phyloP scores from a whole-genome alignment of 2,113 vertebrate genomes.

The Chiloscyllium plagiosum region DNA sequence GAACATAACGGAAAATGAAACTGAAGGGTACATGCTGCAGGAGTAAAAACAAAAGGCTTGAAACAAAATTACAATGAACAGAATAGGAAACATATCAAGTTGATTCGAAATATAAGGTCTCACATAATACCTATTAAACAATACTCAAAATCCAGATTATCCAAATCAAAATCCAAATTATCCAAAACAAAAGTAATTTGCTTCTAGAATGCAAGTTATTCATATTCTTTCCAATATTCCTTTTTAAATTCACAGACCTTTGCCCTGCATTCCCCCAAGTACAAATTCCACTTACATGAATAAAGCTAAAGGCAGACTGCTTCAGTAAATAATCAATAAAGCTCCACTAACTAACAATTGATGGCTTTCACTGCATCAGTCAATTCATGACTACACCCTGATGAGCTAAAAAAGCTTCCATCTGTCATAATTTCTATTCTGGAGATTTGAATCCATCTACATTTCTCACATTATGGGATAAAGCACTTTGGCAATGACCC shows the following conservation, averaged over 20 bases:
- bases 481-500: background rate
- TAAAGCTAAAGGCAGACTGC: background rate
- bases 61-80: background rate
- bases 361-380: background rate
- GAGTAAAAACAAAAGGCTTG: background rate
- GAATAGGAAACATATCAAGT: background rate
- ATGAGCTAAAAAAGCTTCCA: background rate
- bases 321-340: background rate
- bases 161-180: background rate
- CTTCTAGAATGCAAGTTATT: background rate
- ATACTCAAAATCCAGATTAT: background rate
- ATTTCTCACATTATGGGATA: background rate
- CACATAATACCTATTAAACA: background rate
- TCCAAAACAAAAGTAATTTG: background rate
- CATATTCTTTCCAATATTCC: background rate
- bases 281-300: background rate
- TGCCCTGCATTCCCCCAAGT: background rate
- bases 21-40: background rate
- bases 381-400: constrained; percentile 15
- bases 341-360: background rate
- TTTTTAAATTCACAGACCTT: background rate
- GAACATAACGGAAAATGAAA: background rate
- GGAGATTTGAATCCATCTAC: background rate
- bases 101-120: background rate
- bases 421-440: background rate